Conservation (phyloP, 2,113 vertebrate species). For the Lagopus leucura region DNA sequence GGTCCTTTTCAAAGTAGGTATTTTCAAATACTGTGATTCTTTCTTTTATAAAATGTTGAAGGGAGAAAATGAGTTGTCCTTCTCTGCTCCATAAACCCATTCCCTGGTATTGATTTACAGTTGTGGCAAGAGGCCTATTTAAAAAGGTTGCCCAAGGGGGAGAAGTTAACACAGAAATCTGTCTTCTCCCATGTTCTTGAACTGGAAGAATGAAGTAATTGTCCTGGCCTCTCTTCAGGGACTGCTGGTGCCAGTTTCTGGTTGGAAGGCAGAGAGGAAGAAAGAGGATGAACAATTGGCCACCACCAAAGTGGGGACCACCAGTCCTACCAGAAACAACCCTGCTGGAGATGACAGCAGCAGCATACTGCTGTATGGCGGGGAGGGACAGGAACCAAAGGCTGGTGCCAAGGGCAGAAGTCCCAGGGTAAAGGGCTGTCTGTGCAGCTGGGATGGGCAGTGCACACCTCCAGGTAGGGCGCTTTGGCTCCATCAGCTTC, state of each 20-base stretch:
- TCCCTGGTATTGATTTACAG: not conserved
- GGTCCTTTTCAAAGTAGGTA: slow-evolving; percentile 38
- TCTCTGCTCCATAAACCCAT: not conserved
- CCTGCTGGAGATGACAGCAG: not conserved
- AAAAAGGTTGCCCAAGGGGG: slow-evolving; percentile 61
- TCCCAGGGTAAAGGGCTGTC: not conserved
- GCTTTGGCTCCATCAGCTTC: too few species aligned
- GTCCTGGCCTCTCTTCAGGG: not conserved
- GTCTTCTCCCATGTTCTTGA: slow-evolving; percentile 33
- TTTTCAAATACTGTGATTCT: slow-evolving; percentile 64
- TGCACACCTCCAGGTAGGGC: too few species aligned
- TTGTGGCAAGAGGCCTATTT: not conserved
- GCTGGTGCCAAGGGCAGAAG: not conserved
- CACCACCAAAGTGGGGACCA: not conserved
- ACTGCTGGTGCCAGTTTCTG: not conserved
- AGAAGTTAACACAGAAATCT: slow-evolving; percentile 62
- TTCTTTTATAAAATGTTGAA: slow-evolving; percentile 49
- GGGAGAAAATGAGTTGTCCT: slow-evolving; percentile 43
- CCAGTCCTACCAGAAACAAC: not conserved
- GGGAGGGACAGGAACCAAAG: not conserved
- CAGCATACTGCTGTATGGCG: not conserved
- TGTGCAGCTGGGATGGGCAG: not conserved
- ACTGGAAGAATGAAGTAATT: slow-evolving; percentile 26
- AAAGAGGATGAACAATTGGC: not conserved
- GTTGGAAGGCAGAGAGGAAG: not conserved